phyloP scores from a whole-genome alignment of 2,888 invertebrate species.

The Limenitis camilla region DNA sequence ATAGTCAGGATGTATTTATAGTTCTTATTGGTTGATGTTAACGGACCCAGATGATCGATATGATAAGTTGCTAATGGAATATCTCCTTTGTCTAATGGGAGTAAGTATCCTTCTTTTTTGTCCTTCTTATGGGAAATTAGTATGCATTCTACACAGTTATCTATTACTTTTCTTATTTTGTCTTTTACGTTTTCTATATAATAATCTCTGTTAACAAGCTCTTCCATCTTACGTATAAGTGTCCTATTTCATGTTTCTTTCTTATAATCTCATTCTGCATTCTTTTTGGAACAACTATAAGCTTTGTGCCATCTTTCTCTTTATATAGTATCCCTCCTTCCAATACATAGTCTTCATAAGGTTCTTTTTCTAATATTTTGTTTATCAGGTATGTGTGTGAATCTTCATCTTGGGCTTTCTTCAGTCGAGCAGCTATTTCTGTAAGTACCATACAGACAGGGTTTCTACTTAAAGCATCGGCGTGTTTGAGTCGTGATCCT shows the following conservation, averaged over 20 bases:
- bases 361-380: background rate
- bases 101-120: conserved; percentile 35
- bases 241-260: no score
- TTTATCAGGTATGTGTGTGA: background rate
- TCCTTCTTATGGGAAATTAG: conserved; percentile 21
- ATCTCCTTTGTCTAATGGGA: conserved; percentile 35
- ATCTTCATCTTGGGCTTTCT: background rate
- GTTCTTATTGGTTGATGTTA: conserved; percentile 30
- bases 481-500: no score
- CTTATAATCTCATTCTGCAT: conserved; percentile 35
- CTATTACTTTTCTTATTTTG: no score
- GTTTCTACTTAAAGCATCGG: conserved; percentile 29
- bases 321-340: background rate
- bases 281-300: conserved; percentile 25
- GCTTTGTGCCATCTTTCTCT: background rate
- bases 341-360: background rate
- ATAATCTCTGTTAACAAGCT: no score
- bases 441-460: background rate
- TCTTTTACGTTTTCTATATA: no score
- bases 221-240: no score
- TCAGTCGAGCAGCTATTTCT: background rate
- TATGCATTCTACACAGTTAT: conserved; percentile 7
- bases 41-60: conserved; percentile 38
- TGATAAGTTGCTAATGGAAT: conserved; percentile 34
- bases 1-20: conserved; percentile 38